A percentile compares a stretch with the other conserved stretches of the same genome.
Evolutionary conservation across 2,888 invertebrate species (phyloP).

Genomic region (Agonopterix heracliana): DNA sequence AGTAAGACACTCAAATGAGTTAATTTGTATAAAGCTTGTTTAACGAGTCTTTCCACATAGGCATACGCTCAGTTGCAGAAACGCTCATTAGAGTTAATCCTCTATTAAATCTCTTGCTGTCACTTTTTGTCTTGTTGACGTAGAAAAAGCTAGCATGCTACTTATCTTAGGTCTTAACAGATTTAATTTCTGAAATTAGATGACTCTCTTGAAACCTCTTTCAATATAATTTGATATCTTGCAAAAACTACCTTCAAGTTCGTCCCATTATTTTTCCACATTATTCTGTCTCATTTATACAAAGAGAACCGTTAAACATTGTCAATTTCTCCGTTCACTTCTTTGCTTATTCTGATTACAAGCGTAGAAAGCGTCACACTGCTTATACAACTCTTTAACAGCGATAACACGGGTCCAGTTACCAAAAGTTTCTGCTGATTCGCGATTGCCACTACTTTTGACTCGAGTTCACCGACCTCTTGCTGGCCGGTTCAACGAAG

Average conservation of each 20-base stretch:
- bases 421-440: constrained; percentile 42
- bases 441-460: constrained; percentile 40
- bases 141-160: no score
- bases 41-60: no score
- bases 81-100: no score
- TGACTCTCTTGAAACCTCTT: no score
- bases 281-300: constrained; percentile 34
- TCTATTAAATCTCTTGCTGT: no score
- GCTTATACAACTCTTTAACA: constrained; percentile 61
- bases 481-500: constrained; percentile 38
- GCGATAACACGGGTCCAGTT: constrained; percentile 34
- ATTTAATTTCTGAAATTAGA: no score
- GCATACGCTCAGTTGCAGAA: no score
- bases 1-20: no score
- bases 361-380: constrained; percentile 61
- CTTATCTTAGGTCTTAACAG: no score
- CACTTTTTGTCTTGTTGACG: no score
- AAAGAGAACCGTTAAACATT: constrained; percentile 47
- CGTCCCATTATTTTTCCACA: no score
- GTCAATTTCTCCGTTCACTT: constrained; percentile 68
- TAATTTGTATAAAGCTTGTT: no score
- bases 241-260: background rate
- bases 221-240: background rate
- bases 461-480: constrained; percentile 45
- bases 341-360: constrained; percentile 59